A percentile compares a stretch with the other conserved stretches of the same genome.
Evolutionary conservation across 2,797 vertebrate genomes (phyloP).

Genomic region (Percopsis omiscomaycus): DNA sequence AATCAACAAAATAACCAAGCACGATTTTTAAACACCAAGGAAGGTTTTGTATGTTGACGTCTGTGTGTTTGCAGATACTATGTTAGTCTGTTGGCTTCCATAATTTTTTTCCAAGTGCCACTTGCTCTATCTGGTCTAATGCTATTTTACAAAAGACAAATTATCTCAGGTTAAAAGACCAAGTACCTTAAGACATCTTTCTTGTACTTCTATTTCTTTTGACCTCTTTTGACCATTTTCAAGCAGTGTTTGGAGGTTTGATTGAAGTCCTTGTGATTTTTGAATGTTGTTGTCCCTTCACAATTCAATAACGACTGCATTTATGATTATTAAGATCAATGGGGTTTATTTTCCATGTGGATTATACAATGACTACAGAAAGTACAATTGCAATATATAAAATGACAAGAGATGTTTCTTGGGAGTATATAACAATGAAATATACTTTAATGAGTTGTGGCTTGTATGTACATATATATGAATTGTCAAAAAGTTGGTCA

Average conservation of each 20-base stretch:
- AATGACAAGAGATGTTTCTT: slow-evolving; percentile 55
- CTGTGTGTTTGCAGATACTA: background rate
- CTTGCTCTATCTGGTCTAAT: slow-evolving; percentile 34
- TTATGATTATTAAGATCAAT: slow-evolving; percentile 10
- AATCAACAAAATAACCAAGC: too few relatives aligned
- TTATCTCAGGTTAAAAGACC: slow-evolving; percentile 69
- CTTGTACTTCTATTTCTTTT: slow-evolving; percentile 17
- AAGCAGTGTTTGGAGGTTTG: slow-evolving; percentile 21
- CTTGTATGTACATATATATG: slow-evolving; percentile 40
- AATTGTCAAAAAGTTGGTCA: slow-evolving; percentile 67
- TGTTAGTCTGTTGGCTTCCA: slow-evolving; percentile 13
- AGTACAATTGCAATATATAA: slow-evolving; percentile 34
- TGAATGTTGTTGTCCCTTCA: slow-evolving; percentile 28
- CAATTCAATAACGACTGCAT: slow-evolving; percentile 27
- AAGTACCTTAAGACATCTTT: slow-evolving; percentile 20
- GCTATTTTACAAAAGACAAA: slow-evolving; percentile 43
- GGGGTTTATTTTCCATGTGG: slow-evolving; percentile 1
- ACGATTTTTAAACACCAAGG: too few relatives aligned
- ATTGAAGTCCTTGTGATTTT: background rate
- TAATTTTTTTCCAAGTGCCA: slow-evolving; percentile 50
- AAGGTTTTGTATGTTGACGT: background rate
- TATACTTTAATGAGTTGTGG: slow-evolving; percentile 20
- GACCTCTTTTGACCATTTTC: slow-evolving; percentile 18
- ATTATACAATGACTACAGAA: slow-evolving; percentile 26
- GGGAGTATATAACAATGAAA: slow-evolving; percentile 14